Conservation (phyloP, 2,113 vertebrate genomes). For the Datnioides undecimradiatus region DNA sequence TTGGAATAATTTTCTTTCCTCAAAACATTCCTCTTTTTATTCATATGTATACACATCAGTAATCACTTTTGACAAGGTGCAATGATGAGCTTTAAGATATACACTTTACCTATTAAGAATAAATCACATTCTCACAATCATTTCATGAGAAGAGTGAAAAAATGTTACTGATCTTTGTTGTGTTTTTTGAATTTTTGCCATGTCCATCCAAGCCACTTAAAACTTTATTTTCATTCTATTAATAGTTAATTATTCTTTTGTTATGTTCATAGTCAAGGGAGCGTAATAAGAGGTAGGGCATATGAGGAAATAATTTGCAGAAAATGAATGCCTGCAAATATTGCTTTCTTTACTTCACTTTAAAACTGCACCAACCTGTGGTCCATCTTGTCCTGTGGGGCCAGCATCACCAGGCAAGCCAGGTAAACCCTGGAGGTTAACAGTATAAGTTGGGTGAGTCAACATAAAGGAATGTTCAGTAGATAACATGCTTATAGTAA, state of each 20-base stretch:
- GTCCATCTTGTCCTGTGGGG: constrained; percentile 75
- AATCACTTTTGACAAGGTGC: too few species aligned
- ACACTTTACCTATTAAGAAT: too few species aligned
- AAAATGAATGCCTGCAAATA: neutral
- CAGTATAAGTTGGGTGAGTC: neutral
- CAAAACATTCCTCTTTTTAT: too few species aligned
- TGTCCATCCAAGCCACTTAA: too few species aligned
- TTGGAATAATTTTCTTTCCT: too few species aligned
- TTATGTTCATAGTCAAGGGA: neutral
- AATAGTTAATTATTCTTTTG: neutral
- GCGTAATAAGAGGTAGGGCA: neutral
- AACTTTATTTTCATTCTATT: neutral
- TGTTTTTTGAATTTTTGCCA: too few species aligned
- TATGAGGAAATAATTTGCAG: too few species aligned
- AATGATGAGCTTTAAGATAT: too few species aligned
- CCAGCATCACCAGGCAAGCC: constrained; percentile 77
- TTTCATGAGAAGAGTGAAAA: too few species aligned
- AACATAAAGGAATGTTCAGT: neutral
- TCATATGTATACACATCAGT: too few species aligned
- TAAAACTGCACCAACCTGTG: constrained; percentile 76
- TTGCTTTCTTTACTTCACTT: neutral
- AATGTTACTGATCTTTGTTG: too few species aligned
- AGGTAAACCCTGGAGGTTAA: constrained; percentile 71
- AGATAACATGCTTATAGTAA: neutral
- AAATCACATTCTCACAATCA: too few species aligned